Conservation (phyloP, 2,888 invertebrate genomes). For the Monochamus alternatus region DNA sequence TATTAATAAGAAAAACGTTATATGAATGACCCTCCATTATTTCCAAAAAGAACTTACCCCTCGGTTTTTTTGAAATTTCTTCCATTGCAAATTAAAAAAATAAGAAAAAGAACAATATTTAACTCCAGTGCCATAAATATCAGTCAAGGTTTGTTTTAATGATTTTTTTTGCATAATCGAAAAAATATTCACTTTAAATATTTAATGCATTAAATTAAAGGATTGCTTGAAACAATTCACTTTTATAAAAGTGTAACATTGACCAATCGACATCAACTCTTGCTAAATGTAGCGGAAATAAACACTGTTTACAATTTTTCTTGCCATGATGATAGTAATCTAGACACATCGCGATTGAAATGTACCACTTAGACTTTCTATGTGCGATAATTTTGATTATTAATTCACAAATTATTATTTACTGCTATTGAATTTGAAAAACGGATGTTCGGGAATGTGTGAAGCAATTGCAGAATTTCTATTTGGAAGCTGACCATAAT, state of each 20-base stretch:
- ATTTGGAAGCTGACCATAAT: constrained; percentile 8
- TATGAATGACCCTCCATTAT: no score
- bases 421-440: constrained; percentile 1
- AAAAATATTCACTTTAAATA: no score
- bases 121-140: no score
- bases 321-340: constrained; percentile 1
- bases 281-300: constrained; percentile 4
- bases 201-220: no score
- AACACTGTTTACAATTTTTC: constrained; percentile 21
- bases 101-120: no score
- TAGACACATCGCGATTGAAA: not conserved
- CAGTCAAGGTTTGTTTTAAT: no score
- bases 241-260: not conserved
- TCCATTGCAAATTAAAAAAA: no score
- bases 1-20: no score
- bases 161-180: no score
- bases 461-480: constrained; percentile 23
- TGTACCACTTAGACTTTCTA: constrained; percentile 16
- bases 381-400: constrained; percentile 8
- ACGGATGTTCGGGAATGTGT: constrained; percentile 8
- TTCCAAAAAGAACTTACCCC: no score
- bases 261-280: not conserved
- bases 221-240: not conserved
- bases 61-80: no score
- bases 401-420: constrained; percentile 28